Percentiles rank a stretch among this genome's conserved stretches.
phyloP scores from a whole-genome alignment of 2,888 invertebrate species.

The Metellina segmentata region DNA sequence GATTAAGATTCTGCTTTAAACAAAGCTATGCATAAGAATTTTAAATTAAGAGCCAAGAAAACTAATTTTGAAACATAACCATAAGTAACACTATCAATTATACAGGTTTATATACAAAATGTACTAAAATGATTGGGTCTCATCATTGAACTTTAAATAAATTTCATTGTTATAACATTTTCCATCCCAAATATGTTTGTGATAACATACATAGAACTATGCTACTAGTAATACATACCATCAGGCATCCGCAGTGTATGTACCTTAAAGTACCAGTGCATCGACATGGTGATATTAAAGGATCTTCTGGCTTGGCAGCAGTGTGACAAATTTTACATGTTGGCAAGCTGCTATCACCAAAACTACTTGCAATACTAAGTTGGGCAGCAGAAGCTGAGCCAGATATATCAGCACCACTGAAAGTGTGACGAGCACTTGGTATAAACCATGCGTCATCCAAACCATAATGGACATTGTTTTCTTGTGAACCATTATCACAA shows the following conservation, averaged over 20 bases:
- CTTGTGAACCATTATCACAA: conserved; percentile 56
- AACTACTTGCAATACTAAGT: conserved; percentile 75
- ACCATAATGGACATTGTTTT: conserved; percentile 70
- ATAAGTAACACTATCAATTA: too few species aligned
- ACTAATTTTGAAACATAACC: too few species aligned
- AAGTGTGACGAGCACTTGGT: conserved; percentile 68
- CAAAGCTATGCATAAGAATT: too few species aligned
- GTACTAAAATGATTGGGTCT: too few species aligned
- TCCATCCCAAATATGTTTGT: background rate
- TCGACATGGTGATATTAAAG: conserved; percentile 83
- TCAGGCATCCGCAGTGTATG: conserved; percentile 83
- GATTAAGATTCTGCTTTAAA: too few species aligned
- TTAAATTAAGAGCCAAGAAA: too few species aligned
- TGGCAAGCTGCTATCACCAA: conserved; percentile 78
- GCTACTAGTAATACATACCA: conserved; percentile 79
- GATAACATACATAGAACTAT: background rate
- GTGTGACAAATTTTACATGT: conserved; percentile 83
- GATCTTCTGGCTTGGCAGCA: conserved; percentile 79
- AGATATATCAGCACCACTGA: conserved; percentile 69
- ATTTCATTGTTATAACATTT: too few species aligned
- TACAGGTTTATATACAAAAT: too few species aligned
- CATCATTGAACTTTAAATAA: too few species aligned
- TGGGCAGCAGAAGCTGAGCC: conserved; percentile 75
- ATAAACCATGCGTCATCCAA: conserved; percentile 73
- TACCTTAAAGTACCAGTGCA: conserved; percentile 83